phyloP scores from a whole-genome alignment of 2,113 vertebrate genomes.

The Syngnathoides biaculeatus region DNA sequence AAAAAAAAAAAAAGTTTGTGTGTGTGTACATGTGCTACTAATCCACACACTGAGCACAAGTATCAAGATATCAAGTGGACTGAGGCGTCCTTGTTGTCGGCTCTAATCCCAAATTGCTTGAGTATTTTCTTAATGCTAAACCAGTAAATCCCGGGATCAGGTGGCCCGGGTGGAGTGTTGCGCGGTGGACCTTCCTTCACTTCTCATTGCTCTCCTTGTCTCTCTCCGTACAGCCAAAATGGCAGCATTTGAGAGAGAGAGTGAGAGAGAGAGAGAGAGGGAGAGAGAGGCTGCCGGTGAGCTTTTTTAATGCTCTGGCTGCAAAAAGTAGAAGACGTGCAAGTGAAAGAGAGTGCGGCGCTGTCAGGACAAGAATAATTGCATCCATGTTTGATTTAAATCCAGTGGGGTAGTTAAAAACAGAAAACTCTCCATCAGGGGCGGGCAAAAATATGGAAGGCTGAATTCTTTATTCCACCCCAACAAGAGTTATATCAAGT shows the following conservation, averaged over 20 bases:
- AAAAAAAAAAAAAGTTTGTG: not conserved
- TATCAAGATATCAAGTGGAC: constrained; percentile 78
- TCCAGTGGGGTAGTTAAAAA: too few relatives aligned
- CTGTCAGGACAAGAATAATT: too few relatives aligned
- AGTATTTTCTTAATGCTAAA: constrained; percentile 80
- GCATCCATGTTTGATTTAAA: too few relatives aligned
- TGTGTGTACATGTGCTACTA: constrained; percentile 10
- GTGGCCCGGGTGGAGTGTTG: constrained; percentile 29
- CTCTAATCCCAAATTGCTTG: constrained; percentile 84
- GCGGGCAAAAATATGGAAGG: too few relatives aligned
- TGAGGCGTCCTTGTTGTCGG: constrained; percentile 63
- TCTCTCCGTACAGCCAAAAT: constrained; percentile 59
- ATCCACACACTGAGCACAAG: constrained; percentile 63
- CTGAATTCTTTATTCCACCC: too few relatives aligned
- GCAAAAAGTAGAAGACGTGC: too few relatives aligned
- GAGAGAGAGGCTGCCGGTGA: not conserved
- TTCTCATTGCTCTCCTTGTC: constrained; percentile 50
- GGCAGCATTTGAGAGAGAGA: not conserved
- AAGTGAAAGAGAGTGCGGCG: too few relatives aligned
- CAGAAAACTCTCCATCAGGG: too few relatives aligned
- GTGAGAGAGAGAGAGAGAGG: too few relatives aligned
- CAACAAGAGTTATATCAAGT: too few relatives aligned
- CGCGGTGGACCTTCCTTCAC: not conserved
- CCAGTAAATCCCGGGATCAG: constrained; percentile 80
- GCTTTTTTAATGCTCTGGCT: too few relatives aligned